These are phyloP conservation scores for Podarcis lilfordi DNA, from an alignment of 2,797 vertebrate species.

Conservation along the genomic window DNA sequence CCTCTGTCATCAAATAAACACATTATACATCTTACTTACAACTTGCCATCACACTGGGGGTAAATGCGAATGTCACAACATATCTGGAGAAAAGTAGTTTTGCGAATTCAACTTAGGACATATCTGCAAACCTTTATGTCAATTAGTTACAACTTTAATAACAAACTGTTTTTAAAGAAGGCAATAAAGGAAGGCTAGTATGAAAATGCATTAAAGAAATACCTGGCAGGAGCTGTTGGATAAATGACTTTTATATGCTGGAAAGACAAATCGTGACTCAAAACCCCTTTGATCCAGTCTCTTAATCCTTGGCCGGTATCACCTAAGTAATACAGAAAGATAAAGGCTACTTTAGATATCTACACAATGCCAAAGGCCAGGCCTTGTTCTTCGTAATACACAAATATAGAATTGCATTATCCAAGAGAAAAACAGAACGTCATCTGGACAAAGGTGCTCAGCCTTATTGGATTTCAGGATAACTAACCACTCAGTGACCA, in stretches of 20 bases:
- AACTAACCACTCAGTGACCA: background rate
- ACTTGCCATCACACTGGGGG: too few relatives aligned
- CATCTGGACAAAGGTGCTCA: background rate
- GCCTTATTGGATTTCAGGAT: background rate
- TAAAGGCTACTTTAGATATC: conserved; percentile 17
- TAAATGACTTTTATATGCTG: conserved; percentile 89
- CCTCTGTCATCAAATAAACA: too few relatives aligned
- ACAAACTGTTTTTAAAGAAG: background rate
- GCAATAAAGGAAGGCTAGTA: background rate
- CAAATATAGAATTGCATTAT: background rate
- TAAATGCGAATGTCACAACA: too few relatives aligned
- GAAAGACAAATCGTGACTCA: conserved; percentile 85
- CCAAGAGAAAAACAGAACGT: background rate
- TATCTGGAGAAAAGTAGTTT: too few relatives aligned
- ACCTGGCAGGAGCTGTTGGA: conserved; percentile 88
- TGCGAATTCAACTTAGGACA: too few relatives aligned
- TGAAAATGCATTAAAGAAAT: conserved; percentile 45
- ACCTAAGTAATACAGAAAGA: conserved; percentile 75
- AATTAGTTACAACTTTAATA: conserved; percentile 13
- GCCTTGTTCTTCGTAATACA: background rate
- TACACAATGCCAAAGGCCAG: background rate
- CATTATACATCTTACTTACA: too few relatives aligned
- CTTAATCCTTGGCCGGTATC: conserved; percentile 85
- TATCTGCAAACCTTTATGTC: background rate
- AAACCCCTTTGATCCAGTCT: conserved; percentile 85